Conservation (phyloP, 1,140 invertebrate species). For the Drosophila novamexicana region DNA sequence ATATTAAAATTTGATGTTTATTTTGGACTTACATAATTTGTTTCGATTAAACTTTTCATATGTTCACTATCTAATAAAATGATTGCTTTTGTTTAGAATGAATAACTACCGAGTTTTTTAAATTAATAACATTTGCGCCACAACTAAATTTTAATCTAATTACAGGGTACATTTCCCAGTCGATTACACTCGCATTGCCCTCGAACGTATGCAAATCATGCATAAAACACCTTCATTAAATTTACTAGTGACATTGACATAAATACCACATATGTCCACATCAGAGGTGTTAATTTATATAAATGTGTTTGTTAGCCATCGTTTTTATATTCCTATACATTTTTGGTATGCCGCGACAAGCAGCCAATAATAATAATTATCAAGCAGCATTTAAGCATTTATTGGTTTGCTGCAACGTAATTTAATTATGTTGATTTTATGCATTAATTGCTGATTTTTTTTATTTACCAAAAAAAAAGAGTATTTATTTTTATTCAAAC, state of each 20-base stretch:
- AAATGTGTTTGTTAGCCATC: conserved; percentile 50
- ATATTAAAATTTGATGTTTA: too few relatives aligned
- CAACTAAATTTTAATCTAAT: too few relatives aligned
- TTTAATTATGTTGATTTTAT: conserved; percentile 77
- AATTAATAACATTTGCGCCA: too few relatives aligned
- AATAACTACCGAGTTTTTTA: too few relatives aligned
- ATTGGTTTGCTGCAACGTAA: conserved; percentile 52
- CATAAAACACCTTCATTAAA: conserved; percentile 67
- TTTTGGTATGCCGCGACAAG: conserved; percentile 20
- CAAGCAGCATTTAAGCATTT: conserved; percentile 50
- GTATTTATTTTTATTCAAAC: conserved; percentile 31
- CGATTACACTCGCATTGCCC: neutral
- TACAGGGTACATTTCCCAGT: neutral
- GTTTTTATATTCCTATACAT: conserved; percentile 28
- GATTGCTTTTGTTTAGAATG: too few relatives aligned
- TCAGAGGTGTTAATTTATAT: conserved; percentile 61
- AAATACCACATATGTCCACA: conserved; percentile 13
- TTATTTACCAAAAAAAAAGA: conserved; percentile 53
- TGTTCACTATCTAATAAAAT: too few relatives aligned
- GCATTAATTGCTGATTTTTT: conserved; percentile 71
- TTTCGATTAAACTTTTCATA: too few relatives aligned
- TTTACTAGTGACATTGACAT: conserved; percentile 41
- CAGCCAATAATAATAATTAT: conserved; percentile 61
- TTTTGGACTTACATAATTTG: too few relatives aligned
- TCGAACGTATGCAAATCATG: conserved; percentile 32